Evolutionary conservation across 2,888 invertebrate genomes (phyloP).

Genomic region (Hybos culiciformis): DNA sequence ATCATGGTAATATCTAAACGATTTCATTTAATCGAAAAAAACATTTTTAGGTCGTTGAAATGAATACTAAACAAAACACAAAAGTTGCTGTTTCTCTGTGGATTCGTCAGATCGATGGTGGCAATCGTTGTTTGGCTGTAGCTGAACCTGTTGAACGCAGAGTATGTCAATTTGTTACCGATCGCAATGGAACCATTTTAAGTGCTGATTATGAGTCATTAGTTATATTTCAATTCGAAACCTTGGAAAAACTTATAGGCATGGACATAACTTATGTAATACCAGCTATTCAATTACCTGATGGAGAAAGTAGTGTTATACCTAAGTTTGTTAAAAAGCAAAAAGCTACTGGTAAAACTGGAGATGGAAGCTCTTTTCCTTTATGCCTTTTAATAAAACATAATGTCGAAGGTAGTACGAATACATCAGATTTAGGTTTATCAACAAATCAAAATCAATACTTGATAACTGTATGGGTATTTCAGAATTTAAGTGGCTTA

Average conservation of each 20-base stretch:
- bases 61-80: conserved; percentile 41
- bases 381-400: no score
- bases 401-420: no score
- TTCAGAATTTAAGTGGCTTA: no score
- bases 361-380: no score
- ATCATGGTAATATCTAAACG: not conserved
- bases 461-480: no score
- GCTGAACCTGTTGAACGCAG: conserved; percentile 48
- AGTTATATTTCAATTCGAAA: conserved; percentile 42
- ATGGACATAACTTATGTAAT: conserved; percentile 39
- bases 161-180: conserved; percentile 21
- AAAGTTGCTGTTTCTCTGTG: conserved; percentile 50
- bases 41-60: conserved; percentile 41
- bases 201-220: conserved; percentile 35
- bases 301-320: conserved; percentile 39
- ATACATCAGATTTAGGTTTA: no score
- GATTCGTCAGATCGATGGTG: conserved; percentile 44
- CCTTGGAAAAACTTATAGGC: conserved; percentile 38
- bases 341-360: no score
- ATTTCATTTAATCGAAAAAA: not conserved
- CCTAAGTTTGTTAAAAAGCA: no score
- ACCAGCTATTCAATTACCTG: conserved; percentile 40
- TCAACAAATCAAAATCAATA: no score
- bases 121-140: conserved; percentile 46
- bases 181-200: conserved; percentile 21